A percentile compares a stretch with the other conserved stretches of the same genome.
These are phyloP conservation scores for Nanger granti DNA, from an alignment of 2,113 vertebrate genomes.

Conservation along the genomic window DNA sequence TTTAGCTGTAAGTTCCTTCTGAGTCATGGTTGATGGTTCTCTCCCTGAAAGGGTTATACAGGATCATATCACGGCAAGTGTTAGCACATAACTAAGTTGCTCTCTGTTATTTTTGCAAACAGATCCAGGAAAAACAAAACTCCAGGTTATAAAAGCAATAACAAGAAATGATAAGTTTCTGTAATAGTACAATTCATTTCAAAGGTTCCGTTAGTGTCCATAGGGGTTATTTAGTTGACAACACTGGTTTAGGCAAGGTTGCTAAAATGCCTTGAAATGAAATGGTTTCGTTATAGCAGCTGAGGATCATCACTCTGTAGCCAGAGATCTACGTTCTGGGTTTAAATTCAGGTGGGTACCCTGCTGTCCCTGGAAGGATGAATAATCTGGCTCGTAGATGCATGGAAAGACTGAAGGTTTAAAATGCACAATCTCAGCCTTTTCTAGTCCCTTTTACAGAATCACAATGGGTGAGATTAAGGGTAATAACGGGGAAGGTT, in stretches of 20 bases:
- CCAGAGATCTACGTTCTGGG: not conserved
- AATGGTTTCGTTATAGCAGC: constrained; percentile 5
- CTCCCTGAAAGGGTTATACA: not conserved
- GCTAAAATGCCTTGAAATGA: constrained; percentile 1
- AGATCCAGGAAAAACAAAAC: not conserved
- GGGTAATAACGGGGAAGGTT: not conserved
- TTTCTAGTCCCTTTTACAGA: not conserved
- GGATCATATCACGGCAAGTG: not conserved
- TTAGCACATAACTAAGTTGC: constrained; percentile 15
- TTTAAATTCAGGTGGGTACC: not conserved
- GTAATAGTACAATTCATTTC: constrained; percentile 5
- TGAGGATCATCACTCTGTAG: not conserved
- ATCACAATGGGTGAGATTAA: not conserved
- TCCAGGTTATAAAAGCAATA: not conserved
- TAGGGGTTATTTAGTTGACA: constrained; percentile 54
- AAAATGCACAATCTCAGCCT: not conserved
- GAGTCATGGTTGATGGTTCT: constrained; percentile 43
- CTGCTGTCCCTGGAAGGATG: not conserved
- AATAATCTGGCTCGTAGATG: not conserved
- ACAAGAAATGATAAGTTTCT: constrained; percentile 13
- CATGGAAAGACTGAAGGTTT: not conserved
- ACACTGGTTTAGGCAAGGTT: constrained; percentile 23
- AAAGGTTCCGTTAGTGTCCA: constrained; percentile 53
- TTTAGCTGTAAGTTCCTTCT: constrained; percentile 58
- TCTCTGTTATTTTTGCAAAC: not conserved